These are phyloP conservation scores for Tetropium fuscum DNA, from an alignment of 2,888 invertebrate species.

Conservation along the genomic window DNA sequence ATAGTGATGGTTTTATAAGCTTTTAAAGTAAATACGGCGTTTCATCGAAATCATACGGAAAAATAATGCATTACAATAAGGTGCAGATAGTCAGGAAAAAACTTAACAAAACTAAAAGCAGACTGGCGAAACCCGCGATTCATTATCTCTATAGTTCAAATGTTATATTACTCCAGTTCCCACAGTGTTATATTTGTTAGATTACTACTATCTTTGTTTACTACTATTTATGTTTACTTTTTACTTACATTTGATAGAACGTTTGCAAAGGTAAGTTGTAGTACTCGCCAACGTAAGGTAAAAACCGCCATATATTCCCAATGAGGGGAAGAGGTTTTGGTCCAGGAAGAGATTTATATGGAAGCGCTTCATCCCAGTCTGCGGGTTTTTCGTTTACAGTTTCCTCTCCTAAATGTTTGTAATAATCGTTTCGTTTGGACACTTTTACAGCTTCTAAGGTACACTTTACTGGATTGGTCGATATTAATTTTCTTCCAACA, in stretches of 20 bases:
- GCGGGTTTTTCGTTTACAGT: slow-evolving; percentile 41
- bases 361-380: slow-evolving; percentile 53
- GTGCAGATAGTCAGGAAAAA: too few relatives aligned
- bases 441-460: background rate
- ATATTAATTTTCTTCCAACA: background rate
- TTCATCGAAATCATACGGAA: too few relatives aligned
- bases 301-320: slow-evolving; percentile 55
- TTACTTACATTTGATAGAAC: slow-evolving; percentile 41
- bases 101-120: too few relatives aligned
- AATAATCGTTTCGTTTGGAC: slow-evolving; percentile 17
- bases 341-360: slow-evolving; percentile 52
- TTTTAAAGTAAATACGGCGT: too few relatives aligned
- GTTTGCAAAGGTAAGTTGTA: slow-evolving; percentile 40
- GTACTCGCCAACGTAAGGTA: slow-evolving; percentile 52
- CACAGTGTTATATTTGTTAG: background rate
- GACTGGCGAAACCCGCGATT: too few relatives aligned
- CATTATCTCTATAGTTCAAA: too few relatives aligned
- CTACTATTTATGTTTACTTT: too few relatives aligned
- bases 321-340: slow-evolving; percentile 56
- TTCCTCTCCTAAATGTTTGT: slow-evolving; percentile 21
- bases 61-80: too few relatives aligned
- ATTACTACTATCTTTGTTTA: too few relatives aligned
- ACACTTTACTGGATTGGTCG: background rate
- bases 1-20: too few relatives aligned
- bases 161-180: too few relatives aligned